phyloP scores from a whole-genome alignment of 2,797 vertebrate genomes.

The Microctenopoma lineatum region DNA sequence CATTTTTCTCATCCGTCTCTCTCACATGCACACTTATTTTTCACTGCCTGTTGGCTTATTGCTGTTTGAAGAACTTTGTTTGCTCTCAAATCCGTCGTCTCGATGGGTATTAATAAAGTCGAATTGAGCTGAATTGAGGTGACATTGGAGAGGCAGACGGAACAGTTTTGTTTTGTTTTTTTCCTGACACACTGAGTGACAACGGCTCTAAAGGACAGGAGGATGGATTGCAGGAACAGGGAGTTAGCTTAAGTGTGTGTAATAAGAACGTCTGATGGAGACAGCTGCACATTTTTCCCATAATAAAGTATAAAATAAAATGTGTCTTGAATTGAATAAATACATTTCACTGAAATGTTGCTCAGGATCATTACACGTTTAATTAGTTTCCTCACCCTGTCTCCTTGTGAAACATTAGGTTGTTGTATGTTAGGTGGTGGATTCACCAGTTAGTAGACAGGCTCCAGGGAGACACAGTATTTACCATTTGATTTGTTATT shows the following conservation, averaged over 20 bases:
- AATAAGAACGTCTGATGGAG: conserved; percentile 24
- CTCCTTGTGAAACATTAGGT: no score
- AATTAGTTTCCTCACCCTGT: no score
- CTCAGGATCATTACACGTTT: not conserved
- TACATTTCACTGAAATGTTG: not conserved
- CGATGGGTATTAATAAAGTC: conserved; percentile 60
- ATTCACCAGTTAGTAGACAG: no score
- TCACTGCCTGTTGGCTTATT: conserved; percentile 45
- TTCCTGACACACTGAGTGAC: conserved; percentile 36
- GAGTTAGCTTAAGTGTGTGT: conserved; percentile 24
- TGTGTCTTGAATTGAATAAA: not conserved
- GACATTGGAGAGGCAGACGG: conserved; percentile 60
- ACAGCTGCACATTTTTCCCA: conserved; percentile 14
- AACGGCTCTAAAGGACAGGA: conserved; percentile 29
- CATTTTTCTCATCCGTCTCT: conserved; percentile 19
- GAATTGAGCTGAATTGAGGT: conserved; percentile 46
- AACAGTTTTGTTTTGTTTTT: conserved; percentile 7
- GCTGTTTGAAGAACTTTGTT: conserved; percentile 60
- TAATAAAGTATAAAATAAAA: conserved; percentile 4
- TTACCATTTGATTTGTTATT: no score
- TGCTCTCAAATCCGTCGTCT: conserved; percentile 56
- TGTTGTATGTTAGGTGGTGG: no score
- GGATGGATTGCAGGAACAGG: not conserved
- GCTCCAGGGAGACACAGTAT: no score
- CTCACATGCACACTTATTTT: conserved; percentile 18